These are phyloP conservation scores for Paratilapia polleni DNA, from an alignment of 2,113 vertebrate genomes.

Conservation along the genomic window DNA sequence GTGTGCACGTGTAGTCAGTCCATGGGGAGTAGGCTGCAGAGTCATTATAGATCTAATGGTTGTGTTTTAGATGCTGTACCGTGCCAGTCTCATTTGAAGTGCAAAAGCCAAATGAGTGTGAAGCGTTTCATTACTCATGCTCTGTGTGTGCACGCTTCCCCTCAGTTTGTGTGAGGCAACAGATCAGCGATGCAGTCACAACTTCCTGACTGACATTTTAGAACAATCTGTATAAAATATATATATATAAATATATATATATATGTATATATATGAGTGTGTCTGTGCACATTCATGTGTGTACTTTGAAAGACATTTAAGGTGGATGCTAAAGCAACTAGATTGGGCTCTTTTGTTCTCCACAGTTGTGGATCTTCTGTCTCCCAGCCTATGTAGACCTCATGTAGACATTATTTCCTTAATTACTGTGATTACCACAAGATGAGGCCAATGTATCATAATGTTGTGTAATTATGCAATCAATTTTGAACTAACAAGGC, in stretches of 20 bases:
- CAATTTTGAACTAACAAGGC: constrained; percentile 72
- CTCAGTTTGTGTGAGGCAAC: constrained; percentile 52
- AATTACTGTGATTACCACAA: constrained; percentile 74
- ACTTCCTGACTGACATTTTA: constrained; percentile 57
- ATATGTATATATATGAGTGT: neutral
- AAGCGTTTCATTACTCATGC: constrained; percentile 79
- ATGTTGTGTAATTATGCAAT: constrained; percentile 72
- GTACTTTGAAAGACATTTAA: constrained; percentile 42
- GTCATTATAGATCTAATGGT: constrained; percentile 85
- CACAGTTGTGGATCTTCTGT: constrained; percentile 20
- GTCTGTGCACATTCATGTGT: neutral
- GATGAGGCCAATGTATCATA: constrained; percentile 73
- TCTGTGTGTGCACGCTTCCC: constrained; percentile 42
- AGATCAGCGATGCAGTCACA: constrained; percentile 69
- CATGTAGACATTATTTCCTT: constrained; percentile 58
- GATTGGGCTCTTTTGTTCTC: constrained; percentile 57
- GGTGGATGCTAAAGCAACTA: neutral
- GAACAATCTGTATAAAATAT: constrained; percentile 4
- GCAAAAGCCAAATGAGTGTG: constrained; percentile 77
- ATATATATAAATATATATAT: too few species aligned
- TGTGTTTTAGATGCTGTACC: constrained; percentile 75
- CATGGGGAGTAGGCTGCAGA: constrained; percentile 72
- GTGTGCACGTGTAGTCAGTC: constrained; percentile 52
- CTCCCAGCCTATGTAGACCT: constrained; percentile 40
- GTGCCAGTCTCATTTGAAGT: constrained; percentile 79